Conservation (phyloP, 1,140 invertebrate genomes). For the Bombus turneri region DNA sequence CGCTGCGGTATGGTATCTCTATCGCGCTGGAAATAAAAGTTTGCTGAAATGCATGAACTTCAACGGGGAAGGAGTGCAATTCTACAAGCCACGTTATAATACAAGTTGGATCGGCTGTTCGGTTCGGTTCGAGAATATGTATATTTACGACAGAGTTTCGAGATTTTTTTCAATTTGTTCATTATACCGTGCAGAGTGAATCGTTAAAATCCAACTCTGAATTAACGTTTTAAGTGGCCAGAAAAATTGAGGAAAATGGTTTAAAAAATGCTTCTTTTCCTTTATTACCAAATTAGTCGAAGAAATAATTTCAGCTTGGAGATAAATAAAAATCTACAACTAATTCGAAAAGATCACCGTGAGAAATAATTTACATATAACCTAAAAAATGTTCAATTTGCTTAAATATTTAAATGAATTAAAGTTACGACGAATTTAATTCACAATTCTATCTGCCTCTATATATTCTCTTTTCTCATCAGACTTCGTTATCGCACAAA, state of each 20-base stretch:
- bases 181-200: neutral
- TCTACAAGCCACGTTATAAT: neutral
- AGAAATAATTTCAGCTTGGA: too few relatives aligned
- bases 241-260: neutral
- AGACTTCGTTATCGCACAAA: neutral
- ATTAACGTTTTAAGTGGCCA: neutral
- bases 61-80: neutral
- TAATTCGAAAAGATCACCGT: neutral
- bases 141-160: neutral
- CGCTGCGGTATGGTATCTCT: too few relatives aligned
- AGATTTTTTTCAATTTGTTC: neutral
- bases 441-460: too few relatives aligned
- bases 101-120: neutral
- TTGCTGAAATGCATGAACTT: neutral
- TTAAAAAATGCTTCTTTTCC: neutral
- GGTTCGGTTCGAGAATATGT: neutral
- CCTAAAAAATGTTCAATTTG: too few relatives aligned
- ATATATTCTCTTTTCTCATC: neutral
- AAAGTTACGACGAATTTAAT: too few relatives aligned
- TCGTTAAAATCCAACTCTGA: neutral
- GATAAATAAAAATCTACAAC: neutral
- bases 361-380: too few relatives aligned
- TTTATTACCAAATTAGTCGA: neutral
- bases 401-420: too few relatives aligned
- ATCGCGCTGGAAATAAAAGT: constrained; percentile 22